phyloP scores from a whole-genome alignment of 1,140 invertebrate species.

The Drosophila malerkotliana region DNA sequence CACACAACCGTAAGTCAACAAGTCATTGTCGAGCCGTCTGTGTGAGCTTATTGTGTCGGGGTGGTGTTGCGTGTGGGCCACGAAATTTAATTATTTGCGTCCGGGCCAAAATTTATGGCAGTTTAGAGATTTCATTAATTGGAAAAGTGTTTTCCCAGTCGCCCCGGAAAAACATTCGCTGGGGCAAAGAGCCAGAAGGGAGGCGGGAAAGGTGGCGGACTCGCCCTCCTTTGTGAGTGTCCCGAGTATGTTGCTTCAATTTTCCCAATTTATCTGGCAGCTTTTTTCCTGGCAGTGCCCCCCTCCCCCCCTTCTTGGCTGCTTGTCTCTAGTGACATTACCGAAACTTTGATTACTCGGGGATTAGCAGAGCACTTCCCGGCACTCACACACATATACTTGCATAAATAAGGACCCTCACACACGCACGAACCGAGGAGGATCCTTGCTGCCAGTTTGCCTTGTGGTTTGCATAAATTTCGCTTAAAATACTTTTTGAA shows the following conservation, averaged over 20 bases:
- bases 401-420: constrained; percentile 30
- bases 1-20: constrained; percentile 59
- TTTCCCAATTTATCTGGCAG: constrained; percentile 52
- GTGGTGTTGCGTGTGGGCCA: constrained; percentile 49
- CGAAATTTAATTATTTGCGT: constrained; percentile 82
- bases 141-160: constrained; percentile 76
- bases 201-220: background rate
- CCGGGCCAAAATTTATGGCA: constrained; percentile 80
- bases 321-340: constrained; percentile 64
- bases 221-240: constrained; percentile 17
- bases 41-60: constrained; percentile 28
- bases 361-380: constrained; percentile 67
- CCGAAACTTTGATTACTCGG: constrained; percentile 82
- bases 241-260: constrained; percentile 36
- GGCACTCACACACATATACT: constrained; percentile 25
- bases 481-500: constrained; percentile 82
- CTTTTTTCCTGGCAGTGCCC: constrained; percentile 29
- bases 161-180: background rate
- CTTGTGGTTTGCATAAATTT: constrained; percentile 81
- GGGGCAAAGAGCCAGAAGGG: background rate
- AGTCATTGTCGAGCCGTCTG: constrained; percentile 41
- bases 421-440: background rate
- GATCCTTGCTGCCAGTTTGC: constrained; percentile 60
- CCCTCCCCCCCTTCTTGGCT: constrained; percentile 22
- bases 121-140: constrained; percentile 84